Evolutionary conservation across 2,113 vertebrate species (phyloP), one percentile per base, ranked within the genome.

Genomic region (Mola mola): DNA sequence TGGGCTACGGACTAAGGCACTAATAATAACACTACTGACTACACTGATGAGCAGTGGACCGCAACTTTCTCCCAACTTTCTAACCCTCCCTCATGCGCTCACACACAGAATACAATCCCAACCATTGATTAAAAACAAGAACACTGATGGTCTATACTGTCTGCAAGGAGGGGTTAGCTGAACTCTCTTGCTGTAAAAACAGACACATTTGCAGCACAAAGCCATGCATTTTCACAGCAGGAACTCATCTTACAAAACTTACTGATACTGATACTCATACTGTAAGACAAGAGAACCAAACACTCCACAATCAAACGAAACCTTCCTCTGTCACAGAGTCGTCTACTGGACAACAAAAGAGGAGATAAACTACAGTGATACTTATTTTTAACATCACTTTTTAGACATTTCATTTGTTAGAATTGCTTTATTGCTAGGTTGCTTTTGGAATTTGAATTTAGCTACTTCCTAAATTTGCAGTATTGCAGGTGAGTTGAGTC

Each of bases 1-100:
- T 83, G 84, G 53, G 61, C 86, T 89, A 89, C 58, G 16, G 72
- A 89, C 88, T 91, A 91, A 91, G 89, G 89, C 88, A 91, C 89
- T 90, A 91, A 89, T 84, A 86, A 88, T 75, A 86, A 76, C 75
- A 84, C 82, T 85, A 91, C 84, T 83, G 65, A 84, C 72, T 68
- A 53, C 40, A 77, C 51, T 75, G 74, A 82, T 77, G 75, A 77
- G 70, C 40, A 72, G 59, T 66, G 70, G 43, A 70, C 17, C 50
- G 16, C 29, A 38, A 8, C 8, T 9, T 8, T 12, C 16, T 12
- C 2, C 11, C 21, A 4, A 5, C 19, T 16, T 5, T 22, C 13
- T 9, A 29, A 41, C 38, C 15, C 24, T 6, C 15, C 25, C 37
- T 6, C n/a, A 17, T 7, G 9, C 49, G 24, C 38, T 59, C 75